Percentiles rank a stretch among this genome's conserved stretches.
Conservation (phyloP, 2,797 vertebrate species). For the Cuculus canorus region DNA sequence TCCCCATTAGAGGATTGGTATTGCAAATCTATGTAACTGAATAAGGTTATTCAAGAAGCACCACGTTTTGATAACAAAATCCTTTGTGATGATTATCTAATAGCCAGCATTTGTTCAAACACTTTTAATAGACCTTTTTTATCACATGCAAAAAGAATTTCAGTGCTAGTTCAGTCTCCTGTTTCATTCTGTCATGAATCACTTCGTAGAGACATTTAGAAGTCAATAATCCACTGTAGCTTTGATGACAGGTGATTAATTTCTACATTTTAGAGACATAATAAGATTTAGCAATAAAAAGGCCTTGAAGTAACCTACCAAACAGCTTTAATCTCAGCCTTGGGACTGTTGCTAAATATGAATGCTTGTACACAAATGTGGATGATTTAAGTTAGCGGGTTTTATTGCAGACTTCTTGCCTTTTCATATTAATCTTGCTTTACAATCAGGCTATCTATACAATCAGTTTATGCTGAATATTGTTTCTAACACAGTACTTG, state of each 20-base stretch:
- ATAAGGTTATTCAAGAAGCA: conserved; percentile 75
- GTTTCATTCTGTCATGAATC: conserved; percentile 85
- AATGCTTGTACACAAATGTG: conserved; percentile 81
- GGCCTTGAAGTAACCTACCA: conserved; percentile 85
- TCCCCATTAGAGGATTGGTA: conserved; percentile 51
- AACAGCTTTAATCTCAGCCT: conserved; percentile 86
- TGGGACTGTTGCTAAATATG: conserved; percentile 84
- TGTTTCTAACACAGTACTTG: conserved; percentile 65
- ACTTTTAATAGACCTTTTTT: conserved; percentile 82
- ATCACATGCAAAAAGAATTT: conserved; percentile 81
- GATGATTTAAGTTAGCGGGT: conserved; percentile 80
- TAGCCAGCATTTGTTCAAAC: conserved; percentile 80
- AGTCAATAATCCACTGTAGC: conserved; percentile 86
- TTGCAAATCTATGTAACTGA: conserved; percentile 65
- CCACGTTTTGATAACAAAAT: conserved; percentile 78
- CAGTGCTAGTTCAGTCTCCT: conserved; percentile 79
- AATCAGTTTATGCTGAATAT: conserved; percentile 73
- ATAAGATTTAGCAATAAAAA: conserved; percentile 87
- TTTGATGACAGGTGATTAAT: conserved; percentile 88
- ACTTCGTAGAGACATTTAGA: conserved; percentile 86
- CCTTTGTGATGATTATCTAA: conserved; percentile 82
- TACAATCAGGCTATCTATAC: conserved; percentile 77
- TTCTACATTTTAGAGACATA: conserved; percentile 86
- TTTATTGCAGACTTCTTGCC: conserved; percentile 80
- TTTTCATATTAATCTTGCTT: conserved; percentile 81